Percentiles rank a stretch among this genome's conserved stretches.
phyloP scores from a whole-genome alignment of 2,888 invertebrate species.

The Chrysomela aeneicollis region DNA sequence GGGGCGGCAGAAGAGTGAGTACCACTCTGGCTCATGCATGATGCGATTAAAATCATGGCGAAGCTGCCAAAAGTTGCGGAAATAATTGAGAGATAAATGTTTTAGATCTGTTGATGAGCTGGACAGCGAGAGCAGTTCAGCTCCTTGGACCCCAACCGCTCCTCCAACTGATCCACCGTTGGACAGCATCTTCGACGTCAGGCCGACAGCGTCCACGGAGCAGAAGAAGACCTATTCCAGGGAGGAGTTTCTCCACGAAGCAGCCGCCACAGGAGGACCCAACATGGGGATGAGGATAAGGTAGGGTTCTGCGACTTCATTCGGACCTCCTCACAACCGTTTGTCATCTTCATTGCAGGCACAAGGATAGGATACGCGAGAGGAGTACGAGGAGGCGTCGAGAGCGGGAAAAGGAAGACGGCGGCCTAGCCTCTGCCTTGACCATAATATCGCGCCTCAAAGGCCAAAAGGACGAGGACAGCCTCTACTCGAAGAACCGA shows the following conservation, averaged over 20 bases:
- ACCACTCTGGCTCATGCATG: too few relatives aligned
- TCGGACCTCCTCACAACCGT: too few relatives aligned
- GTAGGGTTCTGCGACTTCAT: slow-evolving; percentile 44
- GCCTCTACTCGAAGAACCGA: slow-evolving; percentile 56
- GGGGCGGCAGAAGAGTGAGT: slow-evolving; percentile 63
- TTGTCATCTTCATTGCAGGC: too few relatives aligned
- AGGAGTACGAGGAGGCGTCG: slow-evolving; percentile 62
- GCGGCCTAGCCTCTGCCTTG: slow-evolving; percentile 63
- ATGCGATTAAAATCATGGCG: too few relatives aligned
- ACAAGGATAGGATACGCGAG: slow-evolving; percentile 60
- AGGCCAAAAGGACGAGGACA: slow-evolving; percentile 57
- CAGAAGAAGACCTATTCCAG: slow-evolving; percentile 72
- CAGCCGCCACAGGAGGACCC: slow-evolving; percentile 75
- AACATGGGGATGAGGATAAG: slow-evolving; percentile 61
- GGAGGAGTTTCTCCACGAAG: slow-evolving; percentile 78
- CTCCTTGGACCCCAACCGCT: slow-evolving; percentile 57
- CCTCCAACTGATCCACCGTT: slow-evolving; percentile 51
- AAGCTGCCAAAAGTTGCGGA: too few relatives aligned
- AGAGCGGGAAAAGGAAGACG: slow-evolving; percentile 57
- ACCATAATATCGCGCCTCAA: slow-evolving; percentile 66
- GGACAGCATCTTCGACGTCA: slow-evolving; percentile 45
- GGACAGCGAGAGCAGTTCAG: slow-evolving; percentile 5
- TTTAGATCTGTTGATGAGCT: not conserved
- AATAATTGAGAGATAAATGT: too few relatives aligned
- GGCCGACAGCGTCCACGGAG: slow-evolving; percentile 46